phyloP scores from a whole-genome alignment of 1,140 invertebrate genomes.

The Platorchestia sp. region DNA sequence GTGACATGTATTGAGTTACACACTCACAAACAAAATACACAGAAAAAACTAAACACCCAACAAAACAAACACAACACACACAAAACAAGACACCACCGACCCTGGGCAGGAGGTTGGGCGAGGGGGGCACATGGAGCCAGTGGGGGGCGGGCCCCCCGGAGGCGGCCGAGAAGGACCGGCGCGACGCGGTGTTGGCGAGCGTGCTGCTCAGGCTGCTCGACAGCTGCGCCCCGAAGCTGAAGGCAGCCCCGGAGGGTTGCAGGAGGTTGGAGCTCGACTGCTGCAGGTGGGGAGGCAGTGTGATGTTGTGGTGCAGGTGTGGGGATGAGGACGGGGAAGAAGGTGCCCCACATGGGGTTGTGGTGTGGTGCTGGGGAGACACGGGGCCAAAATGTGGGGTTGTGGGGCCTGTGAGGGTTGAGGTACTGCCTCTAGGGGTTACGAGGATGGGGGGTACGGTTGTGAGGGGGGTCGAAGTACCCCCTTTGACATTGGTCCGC shows the following conservation, averaged over 20 bases:
- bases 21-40: too few species aligned
- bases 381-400: conserved; percentile 52
- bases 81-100: too few species aligned
- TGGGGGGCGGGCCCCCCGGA: conserved; percentile 14
- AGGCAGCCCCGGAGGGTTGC: neutral
- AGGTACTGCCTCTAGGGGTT: conserved; percentile 1
- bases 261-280: conserved; percentile 35
- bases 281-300: conserved; percentile 22
- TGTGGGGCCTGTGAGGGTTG: conserved; percentile 18
- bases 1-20: too few species aligned
- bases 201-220: conserved; percentile 30
- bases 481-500: neutral
- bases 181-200: conserved; percentile 19
- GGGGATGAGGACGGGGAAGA: neutral
- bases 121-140: conserved; percentile 58
- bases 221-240: conserved; percentile 20
- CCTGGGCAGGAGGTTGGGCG: conserved; percentile 58
- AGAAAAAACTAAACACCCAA: too few species aligned
- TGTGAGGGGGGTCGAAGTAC: neutral
- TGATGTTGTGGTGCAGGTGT: neutral
- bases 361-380: neutral
- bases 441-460: neutral
- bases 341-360: neutral
- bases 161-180: conserved; percentile 1
- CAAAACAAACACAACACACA: too few species aligned